Evolutionary conservation across 2,888 invertebrate genomes (phyloP), one percentile per base, ranked within the genome.

Genomic region (Sepioteuthis lessoniana): DNA sequence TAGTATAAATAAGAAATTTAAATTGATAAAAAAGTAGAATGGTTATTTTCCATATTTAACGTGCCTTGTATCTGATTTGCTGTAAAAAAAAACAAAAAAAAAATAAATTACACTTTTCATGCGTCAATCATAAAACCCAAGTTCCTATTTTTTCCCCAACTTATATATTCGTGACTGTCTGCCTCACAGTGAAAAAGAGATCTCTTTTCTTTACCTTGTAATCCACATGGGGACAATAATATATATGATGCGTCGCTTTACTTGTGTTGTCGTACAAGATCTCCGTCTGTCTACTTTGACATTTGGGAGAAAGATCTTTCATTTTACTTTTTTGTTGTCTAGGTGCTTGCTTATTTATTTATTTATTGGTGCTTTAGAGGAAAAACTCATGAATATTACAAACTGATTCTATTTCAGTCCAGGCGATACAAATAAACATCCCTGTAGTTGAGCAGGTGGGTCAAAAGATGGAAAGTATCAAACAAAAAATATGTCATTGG

Each of bases 361-460:
- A 0, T 13, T 16, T 76, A 16, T n/a, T 76, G 16, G 76, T 76
- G 76, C 76, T 76, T 76, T 76, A 76, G 76, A 76, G 76, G 55
- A 76, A 76, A 76, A 76, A n/a, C 76, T 76, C 76, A 76, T 76
- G n/a, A 76, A 76, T 76, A 76, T 76, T 76, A 76, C 76, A 76
- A 76, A 76, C 76, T 2, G 76, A 13, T 76, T 76, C 76, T 76
- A 76, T 76, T 76, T 35, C 76, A 16, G n/a, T n/a, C 76, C 76
- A 35, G 76, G 76, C 76, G 76, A 76, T 76, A 76, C 76, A 76
- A 76, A 76, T 76, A n/a, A 16, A n/a, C 76, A 76, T 76, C 76
- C 76, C n/a, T n/a, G 19, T 76, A 8, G 76, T 76, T n/a, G 76
- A 76, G 13, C 10, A n/a, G 76, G n/a, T 3, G 55, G 55, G 55